Percentiles rank a stretch among this genome's conserved stretches.
Conservation (phyloP, 1,140 invertebrate genomes). For the Muscidifurax raptorellus region DNA sequence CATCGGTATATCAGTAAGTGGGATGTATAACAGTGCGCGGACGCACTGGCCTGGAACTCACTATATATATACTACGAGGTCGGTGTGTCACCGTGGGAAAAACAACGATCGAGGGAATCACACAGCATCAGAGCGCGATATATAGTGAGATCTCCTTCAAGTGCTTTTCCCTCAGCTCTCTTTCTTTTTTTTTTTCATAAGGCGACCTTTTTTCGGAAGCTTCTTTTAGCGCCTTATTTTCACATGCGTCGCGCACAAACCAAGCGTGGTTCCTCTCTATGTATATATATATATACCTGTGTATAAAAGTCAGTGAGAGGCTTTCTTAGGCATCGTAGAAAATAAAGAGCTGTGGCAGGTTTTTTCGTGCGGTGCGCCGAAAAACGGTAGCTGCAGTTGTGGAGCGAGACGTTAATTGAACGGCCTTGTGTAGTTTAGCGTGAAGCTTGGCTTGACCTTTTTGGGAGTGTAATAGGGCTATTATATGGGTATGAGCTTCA, state of each 20-base stretch:
- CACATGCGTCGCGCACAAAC: slow-evolving; percentile 32
- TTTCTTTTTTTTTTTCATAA: slow-evolving; percentile 23
- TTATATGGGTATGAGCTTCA: too few relatives aligned
- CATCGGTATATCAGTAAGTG: neutral
- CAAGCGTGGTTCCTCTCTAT: slow-evolving; percentile 43
- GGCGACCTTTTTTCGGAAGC: slow-evolving; percentile 8
- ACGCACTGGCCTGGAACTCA: slow-evolving; percentile 39
- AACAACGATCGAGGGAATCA: slow-evolving; percentile 20
- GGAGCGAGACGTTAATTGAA: neutral
- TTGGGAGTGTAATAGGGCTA: too few relatives aligned
- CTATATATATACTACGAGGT: neutral
- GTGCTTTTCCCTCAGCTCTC: slow-evolving; percentile 41
- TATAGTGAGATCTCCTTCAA: slow-evolving; percentile 26
- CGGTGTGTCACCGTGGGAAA: slow-evolving; percentile 49
- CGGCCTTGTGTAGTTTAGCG: neutral
- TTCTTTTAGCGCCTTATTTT: slow-evolving; percentile 38
- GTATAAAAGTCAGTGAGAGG: too few relatives aligned
- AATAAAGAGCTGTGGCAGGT: neutral
- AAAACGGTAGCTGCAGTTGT: slow-evolving; percentile 5
- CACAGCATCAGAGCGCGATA: neutral
- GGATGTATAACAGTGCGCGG: slow-evolving; percentile 45
- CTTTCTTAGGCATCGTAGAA: neutral
- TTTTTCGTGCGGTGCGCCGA: slow-evolving; percentile 24
- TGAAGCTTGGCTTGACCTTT: neutral
- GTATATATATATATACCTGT: too few relatives aligned